These are phyloP conservation scores for Aethina tumida DNA, from an alignment of 1,140 invertebrate species.

Conservation along the genomic window DNA sequence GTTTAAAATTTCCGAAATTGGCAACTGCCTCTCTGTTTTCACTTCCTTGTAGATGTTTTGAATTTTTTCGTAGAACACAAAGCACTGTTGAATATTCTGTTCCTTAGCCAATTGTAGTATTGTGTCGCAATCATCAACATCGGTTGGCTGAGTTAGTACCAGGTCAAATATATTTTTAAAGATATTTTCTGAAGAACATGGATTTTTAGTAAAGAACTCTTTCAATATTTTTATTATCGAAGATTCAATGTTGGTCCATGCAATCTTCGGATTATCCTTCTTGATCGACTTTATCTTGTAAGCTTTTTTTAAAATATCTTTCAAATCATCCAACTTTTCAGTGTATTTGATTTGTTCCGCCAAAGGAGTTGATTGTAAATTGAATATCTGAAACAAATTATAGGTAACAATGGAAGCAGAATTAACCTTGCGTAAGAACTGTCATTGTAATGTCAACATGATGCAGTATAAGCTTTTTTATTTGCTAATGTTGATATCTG, in stretches of 20 bases:
- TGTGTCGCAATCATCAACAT: constrained; percentile 16
- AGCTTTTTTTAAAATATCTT: constrained; percentile 18
- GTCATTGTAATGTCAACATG: background rate
- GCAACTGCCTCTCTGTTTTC: constrained; percentile 10
- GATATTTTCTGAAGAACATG: constrained; percentile 11
- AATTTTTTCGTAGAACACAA: constrained; percentile 21
- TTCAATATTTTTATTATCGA: constrained; percentile 32
- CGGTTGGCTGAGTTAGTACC: constrained; percentile 16
- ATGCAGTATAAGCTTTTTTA: background rate
- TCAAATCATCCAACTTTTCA: constrained; percentile 36
- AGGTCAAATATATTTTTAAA: constrained; percentile 29
- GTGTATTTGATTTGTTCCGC: constrained; percentile 37
- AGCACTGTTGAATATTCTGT: constrained; percentile 14
- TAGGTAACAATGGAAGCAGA: constrained; percentile 8
- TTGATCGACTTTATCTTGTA: constrained; percentile 31
- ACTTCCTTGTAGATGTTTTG: constrained; percentile 15
- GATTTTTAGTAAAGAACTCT: constrained; percentile 33
- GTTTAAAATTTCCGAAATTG: constrained; percentile 19
- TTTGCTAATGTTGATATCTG: background rate
- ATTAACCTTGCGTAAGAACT: background rate
- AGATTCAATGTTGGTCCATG: constrained; percentile 16
- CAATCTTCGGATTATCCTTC: constrained; percentile 29
- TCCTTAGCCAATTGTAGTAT: constrained; percentile 19
- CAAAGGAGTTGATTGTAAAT: constrained; percentile 34
- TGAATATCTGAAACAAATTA: constrained; percentile 36